Evolutionary conservation across 2,888 invertebrate genomes (phyloP).

Genomic region (Diaperis boleti): DNA sequence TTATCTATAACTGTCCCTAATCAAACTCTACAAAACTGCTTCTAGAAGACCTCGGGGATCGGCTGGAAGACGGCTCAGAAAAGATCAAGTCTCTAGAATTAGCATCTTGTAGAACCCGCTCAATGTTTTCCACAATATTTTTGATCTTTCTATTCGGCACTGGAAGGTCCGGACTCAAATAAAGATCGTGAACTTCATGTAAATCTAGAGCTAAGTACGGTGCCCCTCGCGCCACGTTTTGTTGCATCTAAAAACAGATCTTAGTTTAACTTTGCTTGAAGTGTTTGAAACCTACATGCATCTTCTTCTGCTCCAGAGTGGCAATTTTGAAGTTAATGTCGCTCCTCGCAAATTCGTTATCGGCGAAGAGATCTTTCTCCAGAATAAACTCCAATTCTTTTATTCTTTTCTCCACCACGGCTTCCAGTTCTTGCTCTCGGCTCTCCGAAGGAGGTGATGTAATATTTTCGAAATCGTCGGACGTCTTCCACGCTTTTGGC

Average conservation of each 20-base stretch:
- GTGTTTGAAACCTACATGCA: conserved; percentile 55
- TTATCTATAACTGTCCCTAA: conserved; percentile 6
- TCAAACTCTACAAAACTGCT: conserved; percentile 59
- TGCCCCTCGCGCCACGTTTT: conserved; percentile 69
- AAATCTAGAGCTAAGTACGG: conserved; percentile 71
- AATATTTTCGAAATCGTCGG: conserved; percentile 34
- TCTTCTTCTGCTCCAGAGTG: conserved; percentile 61
- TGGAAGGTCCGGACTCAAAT: conserved; percentile 61
- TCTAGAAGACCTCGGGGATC: conserved; percentile 58
- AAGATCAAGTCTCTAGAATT: conserved; percentile 56
- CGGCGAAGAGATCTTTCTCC: conserved; percentile 59
- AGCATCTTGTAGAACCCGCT: conserved; percentile 56
- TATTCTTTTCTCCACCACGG: conserved; percentile 17
- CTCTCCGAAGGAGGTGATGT: conserved; percentile 23
- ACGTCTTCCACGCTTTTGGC: conserved; percentile 61
- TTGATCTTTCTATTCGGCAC: conserved; percentile 57
- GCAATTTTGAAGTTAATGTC: conserved; percentile 70
- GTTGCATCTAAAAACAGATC: conserved; percentile 65
- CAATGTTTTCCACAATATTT: conserved; percentile 54
- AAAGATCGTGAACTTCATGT: conserved; percentile 66
- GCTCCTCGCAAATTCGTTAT: conserved; percentile 66
- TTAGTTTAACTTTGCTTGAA: neutral
- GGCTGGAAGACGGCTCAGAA: conserved; percentile 58
- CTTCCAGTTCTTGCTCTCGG: conserved; percentile 2
- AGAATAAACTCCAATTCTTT: conserved; percentile 50